These are phyloP conservation scores for Paracentrotus lividus DNA, from an alignment of 53 echinoderm and acorn worm genomes.

Conservation along the genomic window DNA sequence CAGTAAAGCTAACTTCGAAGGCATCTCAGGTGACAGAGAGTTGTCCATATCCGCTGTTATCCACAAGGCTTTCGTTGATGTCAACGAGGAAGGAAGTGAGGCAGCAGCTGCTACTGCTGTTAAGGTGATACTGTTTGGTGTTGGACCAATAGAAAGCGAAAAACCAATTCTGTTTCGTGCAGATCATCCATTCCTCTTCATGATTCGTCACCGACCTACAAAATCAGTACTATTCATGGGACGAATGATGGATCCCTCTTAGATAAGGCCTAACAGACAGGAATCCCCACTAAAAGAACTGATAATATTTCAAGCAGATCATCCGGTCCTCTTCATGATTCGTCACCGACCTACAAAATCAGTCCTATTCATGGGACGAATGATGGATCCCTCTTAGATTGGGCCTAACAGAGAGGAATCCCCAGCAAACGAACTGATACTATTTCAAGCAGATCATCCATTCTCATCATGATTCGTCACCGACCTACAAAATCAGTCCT, in stretches of 20 bases:
- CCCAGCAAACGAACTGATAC: no score
- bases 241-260: slow-evolving; percentile 36
- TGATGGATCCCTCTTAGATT: no score
- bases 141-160: not conserved
- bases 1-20: slow-evolving; percentile 80
- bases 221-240: slow-evolving; percentile 86
- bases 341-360: no score
- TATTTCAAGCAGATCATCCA: slow-evolving; percentile 83
- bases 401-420: no score
- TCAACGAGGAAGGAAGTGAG: slow-evolving; percentile 96
- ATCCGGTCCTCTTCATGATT: no score
- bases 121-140: not conserved
- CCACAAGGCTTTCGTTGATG: slow-evolving; percentile 91
- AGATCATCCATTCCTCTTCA: slow-evolving; percentile 91
- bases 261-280: no score
- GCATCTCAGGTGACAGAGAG: slow-evolving; percentile 71
- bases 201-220: slow-evolving; percentile 77
- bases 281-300: no score
- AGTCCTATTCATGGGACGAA: no score
- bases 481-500: slow-evolving; percentile 70
- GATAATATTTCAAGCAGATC: no score
- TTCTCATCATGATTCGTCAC: slow-evolving; percentile 90
- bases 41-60: slow-evolving; percentile 81
- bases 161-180: slow-evolving; percentile 58
- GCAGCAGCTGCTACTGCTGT: slow-evolving; percentile 90